Evolutionary conservation across 1,140 invertebrate species (phyloP), one percentile per base, ranked within the genome.

Genomic region (Littorina saxatilis): DNA sequence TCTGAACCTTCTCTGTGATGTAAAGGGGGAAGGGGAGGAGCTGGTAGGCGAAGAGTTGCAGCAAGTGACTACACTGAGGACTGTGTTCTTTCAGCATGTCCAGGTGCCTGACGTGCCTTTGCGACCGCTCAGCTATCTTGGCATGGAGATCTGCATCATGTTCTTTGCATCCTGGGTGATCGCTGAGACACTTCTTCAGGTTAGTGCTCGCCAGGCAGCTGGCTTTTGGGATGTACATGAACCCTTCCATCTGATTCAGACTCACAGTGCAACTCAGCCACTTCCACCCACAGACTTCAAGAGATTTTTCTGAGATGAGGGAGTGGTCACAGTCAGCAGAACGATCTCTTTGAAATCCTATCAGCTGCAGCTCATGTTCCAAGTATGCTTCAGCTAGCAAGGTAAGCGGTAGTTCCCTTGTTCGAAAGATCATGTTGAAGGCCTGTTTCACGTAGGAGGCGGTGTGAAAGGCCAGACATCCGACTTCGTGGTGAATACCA

Each of bases 11-110:
- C 32, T 77, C 75, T 13, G 75, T 77, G 52, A 77, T 27, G 75
- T 58, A 77, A 27, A 77, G 35, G 17, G 75, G 75, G 32, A 77
- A 75, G 20, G 75, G 75, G 2, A 32, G 27, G 52, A 58, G 20
- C 75, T 77, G 75, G 55, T 77, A 77, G 75, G 27, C n/a, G n/a
- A 35, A 39, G 29, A 77, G 15, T 17, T 61, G 20, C 29, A 77
- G 35, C 75, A 77, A 15, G 35, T 58, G 52, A 11, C 27, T 23
- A 61, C 75, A 58, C 11, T 15, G 20, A 0, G 32, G 52, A 35
- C 75, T 77, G 5, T 61, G 32, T 17, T 29, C 17, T 27, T 77
- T 55, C 75, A 77, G 37, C 50, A 77, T 58, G 35, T 37, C 37
- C 52, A 77, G 4, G 52, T 77, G 58, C 2, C 29, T 32, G 11